A percentile compares a stretch with the other conserved stretches of the same genome.
Conservation (phyloP, 1,140 invertebrate species). For the Drosophila paulistorum region DNA sequence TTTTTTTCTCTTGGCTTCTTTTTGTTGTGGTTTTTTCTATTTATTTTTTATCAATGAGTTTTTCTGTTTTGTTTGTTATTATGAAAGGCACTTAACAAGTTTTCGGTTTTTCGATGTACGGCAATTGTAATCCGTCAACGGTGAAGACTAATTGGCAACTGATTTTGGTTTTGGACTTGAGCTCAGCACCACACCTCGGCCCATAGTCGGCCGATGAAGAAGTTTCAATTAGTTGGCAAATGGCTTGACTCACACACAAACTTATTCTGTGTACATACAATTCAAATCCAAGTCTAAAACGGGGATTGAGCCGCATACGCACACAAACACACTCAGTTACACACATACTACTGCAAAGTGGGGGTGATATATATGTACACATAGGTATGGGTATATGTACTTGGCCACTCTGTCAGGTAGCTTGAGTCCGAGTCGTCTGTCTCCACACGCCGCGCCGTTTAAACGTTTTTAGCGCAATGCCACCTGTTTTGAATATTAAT, state of each 20-base stretch:
- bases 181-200: constrained; percentile 82
- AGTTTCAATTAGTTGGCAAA: constrained; percentile 74
- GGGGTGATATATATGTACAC: constrained; percentile 55
- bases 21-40: not conserved
- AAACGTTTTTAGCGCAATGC: constrained; percentile 67
- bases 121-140: constrained; percentile 77
- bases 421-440: constrained; percentile 13
- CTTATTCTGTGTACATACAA: constrained; percentile 32
- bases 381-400: constrained; percentile 17
- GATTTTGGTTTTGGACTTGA: constrained; percentile 65
- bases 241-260: constrained; percentile 19
- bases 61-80: constrained; percentile 58
- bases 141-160: constrained; percentile 82
- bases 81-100: constrained; percentile 62
- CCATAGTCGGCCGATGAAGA: constrained; percentile 56
- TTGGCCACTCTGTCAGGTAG: constrained; percentile 64
- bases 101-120: constrained; percentile 40
- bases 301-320: constrained; percentile 53
- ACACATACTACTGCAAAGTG: constrained; percentile 52
- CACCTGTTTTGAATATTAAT: constrained; percentile 75
- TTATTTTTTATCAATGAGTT: constrained; percentile 68
- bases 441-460: constrained; percentile 41
- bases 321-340: constrained; percentile 13
- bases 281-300: constrained; percentile 57
- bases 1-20: constrained; percentile 25